Base-by-base conservation (phyloP, 37 sponge, comb jelly and placozoan species). In the Dysidea cf. avara region DNA sequence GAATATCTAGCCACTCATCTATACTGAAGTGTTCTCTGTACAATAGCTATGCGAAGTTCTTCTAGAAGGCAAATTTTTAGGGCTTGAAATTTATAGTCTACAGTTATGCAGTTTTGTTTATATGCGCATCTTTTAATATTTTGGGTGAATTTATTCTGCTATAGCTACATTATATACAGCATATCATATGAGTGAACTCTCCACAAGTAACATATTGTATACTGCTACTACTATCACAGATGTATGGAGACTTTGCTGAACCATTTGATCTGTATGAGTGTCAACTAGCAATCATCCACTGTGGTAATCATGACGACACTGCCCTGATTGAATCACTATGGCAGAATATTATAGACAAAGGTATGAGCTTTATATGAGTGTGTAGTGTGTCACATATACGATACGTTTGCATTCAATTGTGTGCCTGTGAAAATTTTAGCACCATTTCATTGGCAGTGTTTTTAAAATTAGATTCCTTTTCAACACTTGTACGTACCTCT, bases 191-290 rank as follows among this genome's bases (percentile, higher is more conserved):
- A 50, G 14, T 20, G 53, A 50, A 50, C 17, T 20, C 17, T 14
- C 17, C 17, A 50, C 53, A 20, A 50, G 17, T 20, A 50, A 50
- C 17, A 50, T 14, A 20, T 20, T 18, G 36, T 35, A 7, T 7
- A n/a, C 3, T 5, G 33, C 21, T 63, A 3, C 36, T 7, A 29
- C 30, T 13, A 1, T 21, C 26, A 2, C 59, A 78, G 48, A 75
- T 94, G 59, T 94, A 94, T 50, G 88, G 83, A 53, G 89, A 97
- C 30, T 97, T 78, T 81, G 98, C 95, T n/a, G 92, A 91, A 38
- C 72, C 82, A 43, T 94, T 94, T 74, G 83, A 76, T 13, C 80
- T 97, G 63, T 76, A 92, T 0, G 98, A 97, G 69, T 91, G 98
- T 81, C 87, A 94, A 61, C 64, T 97, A 52, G 76, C 95, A 14